Evolutionary conservation across 2,113 vertebrate genomes (phyloP).

Genomic region (Atlantisia rogersi): DNA sequence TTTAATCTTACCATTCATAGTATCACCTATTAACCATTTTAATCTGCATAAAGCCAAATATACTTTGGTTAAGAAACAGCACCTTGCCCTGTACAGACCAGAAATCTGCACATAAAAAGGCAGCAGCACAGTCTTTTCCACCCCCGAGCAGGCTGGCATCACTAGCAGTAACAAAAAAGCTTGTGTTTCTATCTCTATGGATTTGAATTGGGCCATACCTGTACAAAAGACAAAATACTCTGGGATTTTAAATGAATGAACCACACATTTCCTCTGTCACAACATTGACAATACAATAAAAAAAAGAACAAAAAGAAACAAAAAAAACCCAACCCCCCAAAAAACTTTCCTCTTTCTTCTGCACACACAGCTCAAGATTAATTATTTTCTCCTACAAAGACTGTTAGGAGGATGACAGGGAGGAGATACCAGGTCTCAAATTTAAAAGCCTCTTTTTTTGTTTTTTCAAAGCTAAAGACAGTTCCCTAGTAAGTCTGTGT

Average conservation of each 20-base stretch:
- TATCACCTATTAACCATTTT: neutral
- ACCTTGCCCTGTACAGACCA: neutral
- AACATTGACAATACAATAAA: neutral
- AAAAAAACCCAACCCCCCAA: no score
- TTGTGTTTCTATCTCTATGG: neutral
- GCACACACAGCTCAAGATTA: neutral
- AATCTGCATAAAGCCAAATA: neutral
- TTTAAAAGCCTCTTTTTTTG: neutral
- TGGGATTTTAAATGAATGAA: neutral
- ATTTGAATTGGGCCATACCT: neutral
- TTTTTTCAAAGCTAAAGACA: neutral
- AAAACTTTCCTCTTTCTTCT: neutral
- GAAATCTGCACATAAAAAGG: accelerated
- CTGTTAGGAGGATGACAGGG: neutral
- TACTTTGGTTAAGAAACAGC: neutral
- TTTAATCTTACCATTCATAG: neutral
- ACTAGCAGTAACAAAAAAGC: neutral
- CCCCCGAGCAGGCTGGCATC: neutral
- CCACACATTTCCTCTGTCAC: neutral
- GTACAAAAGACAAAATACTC: neutral
- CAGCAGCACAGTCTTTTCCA: neutral
- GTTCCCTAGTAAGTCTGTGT: neutral
- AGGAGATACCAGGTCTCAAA: neutral
- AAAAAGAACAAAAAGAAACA: neutral
- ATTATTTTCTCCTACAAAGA: neutral